phyloP scores from a whole-genome alignment of 2,888 invertebrate genomes.

The Girardia tigrina region DNA sequence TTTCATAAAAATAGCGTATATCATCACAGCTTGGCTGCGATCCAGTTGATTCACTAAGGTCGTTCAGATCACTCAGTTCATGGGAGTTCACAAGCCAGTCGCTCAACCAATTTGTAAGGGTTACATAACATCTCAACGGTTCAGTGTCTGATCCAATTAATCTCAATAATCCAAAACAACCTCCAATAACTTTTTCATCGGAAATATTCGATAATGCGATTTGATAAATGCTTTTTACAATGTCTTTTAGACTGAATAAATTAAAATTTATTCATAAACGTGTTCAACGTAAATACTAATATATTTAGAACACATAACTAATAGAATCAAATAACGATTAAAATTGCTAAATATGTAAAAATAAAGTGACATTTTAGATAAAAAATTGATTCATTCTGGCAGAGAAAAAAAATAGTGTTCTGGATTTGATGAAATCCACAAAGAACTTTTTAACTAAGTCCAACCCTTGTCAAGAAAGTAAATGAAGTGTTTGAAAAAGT shows the following conservation, averaged over 20 bases:
- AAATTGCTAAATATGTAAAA: too few relatives aligned
- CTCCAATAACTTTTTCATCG: not conserved
- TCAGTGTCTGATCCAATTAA: conserved; percentile 9
- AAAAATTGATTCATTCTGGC: too few relatives aligned
- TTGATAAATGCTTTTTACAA: conserved; percentile 10
- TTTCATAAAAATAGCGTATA: not conserved
- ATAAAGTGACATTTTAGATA: too few relatives aligned
- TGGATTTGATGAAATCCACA: too few relatives aligned
- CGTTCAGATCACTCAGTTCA: not conserved
- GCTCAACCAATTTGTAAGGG: not conserved
- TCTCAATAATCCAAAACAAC: conserved; percentile 12
- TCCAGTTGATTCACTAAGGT: conserved; percentile 5
- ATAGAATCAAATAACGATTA: too few relatives aligned
- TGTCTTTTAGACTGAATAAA: not conserved
- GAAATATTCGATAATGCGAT: not conserved
- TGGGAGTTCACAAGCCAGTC: not conserved
- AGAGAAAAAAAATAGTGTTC: too few relatives aligned
- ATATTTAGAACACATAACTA: too few relatives aligned
- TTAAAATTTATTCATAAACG: too few relatives aligned
- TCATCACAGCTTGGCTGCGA: not conserved
- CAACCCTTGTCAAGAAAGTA: too few relatives aligned
- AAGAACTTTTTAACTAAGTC: too few relatives aligned
- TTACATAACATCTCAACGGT: not conserved
- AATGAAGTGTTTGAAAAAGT: too few relatives aligned
- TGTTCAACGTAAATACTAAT: too few relatives aligned